These are phyloP conservation scores for Myocastor coypus DNA, from an alignment of 2,113 vertebrate species.

Conservation along the genomic window DNA sequence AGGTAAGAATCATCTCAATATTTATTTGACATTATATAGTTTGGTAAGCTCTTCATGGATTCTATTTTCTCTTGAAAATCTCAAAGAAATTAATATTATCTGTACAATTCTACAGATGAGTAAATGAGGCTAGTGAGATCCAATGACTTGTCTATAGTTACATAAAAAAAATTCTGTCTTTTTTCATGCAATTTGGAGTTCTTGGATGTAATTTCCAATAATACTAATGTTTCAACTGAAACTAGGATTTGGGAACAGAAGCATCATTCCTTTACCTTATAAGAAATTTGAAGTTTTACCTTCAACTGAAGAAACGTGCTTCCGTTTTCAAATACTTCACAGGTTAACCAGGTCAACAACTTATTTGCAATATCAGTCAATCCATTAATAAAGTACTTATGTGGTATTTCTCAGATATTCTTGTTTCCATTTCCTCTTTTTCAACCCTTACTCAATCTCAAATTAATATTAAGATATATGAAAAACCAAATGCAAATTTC, in stretches of 20 bases:
- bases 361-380: neutral
- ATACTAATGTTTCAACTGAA: neutral
- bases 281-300: neutral
- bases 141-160: slow-evolving; percentile 3
- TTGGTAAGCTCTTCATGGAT: neutral
- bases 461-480: neutral
- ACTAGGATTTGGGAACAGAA: slow-evolving; percentile 23
- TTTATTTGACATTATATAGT: slow-evolving; percentile 3
- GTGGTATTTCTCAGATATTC: neutral
- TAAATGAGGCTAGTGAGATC: neutral
- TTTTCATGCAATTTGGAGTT: neutral
- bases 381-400: neutral
- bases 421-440: neutral
- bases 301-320: slow-evolving; percentile 31
- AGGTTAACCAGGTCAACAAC: neutral
- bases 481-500: neutral
- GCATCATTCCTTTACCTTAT: neutral
- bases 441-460: neutral
- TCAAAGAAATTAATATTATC: neutral
- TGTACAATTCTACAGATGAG: neutral
- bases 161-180: neutral
- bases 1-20: neutral
- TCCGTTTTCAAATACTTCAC: neutral
- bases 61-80: slow-evolving; percentile 41
- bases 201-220: neutral